A percentile compares a stretch with the other conserved stretches of the same genome.
Conservation (phyloP, 2,113 vertebrate genomes). For the Dromiciops gliroides region DNA sequence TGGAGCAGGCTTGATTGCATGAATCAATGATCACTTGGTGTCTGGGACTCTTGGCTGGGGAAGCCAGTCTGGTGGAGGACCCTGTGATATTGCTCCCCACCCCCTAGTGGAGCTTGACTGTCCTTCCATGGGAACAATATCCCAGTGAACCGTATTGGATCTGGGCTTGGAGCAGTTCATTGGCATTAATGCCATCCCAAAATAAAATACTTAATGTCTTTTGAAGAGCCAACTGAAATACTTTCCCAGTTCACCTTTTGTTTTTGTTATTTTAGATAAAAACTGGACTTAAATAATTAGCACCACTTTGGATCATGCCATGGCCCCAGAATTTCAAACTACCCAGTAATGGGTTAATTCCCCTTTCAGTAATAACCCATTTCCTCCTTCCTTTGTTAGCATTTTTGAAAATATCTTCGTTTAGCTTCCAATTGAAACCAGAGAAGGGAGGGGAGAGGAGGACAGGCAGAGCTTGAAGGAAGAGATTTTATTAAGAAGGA, state of each 20-base stretch:
- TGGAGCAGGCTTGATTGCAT: conserved; percentile 54
- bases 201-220: conserved; percentile 59
- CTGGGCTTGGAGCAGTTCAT: conserved; percentile 62
- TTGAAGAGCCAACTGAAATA: conserved; percentile 71
- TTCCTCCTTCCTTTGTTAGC: conserved; percentile 67
- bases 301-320: conserved; percentile 55
- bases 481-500: neutral
- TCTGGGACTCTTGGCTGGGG: conserved; percentile 43
- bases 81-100: conserved; percentile 52
- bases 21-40: conserved; percentile 50
- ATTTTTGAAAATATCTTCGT: conserved; percentile 75
- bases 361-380: conserved; percentile 64
- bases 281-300: conserved; percentile 78
- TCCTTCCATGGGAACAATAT: conserved; percentile 39
- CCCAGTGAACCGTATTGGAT: conserved; percentile 61
- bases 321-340: conserved; percentile 62
- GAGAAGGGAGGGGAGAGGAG: neutral
- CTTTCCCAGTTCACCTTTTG: conserved; percentile 70
- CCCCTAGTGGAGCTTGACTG: conserved; percentile 53
- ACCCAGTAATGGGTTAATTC: conserved; percentile 70
- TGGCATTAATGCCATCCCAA: conserved; percentile 69
- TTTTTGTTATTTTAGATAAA: conserved; percentile 80
- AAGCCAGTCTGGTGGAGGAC: conserved; percentile 45
- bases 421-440: conserved; percentile 67
- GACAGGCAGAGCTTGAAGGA: neutral